A percentile compares a stretch with the other conserved stretches of the same genome.
These are phyloP conservation scores for Olivierus martensii DNA, from an alignment of 1,140 invertebrate species.

Conservation along the genomic window DNA sequence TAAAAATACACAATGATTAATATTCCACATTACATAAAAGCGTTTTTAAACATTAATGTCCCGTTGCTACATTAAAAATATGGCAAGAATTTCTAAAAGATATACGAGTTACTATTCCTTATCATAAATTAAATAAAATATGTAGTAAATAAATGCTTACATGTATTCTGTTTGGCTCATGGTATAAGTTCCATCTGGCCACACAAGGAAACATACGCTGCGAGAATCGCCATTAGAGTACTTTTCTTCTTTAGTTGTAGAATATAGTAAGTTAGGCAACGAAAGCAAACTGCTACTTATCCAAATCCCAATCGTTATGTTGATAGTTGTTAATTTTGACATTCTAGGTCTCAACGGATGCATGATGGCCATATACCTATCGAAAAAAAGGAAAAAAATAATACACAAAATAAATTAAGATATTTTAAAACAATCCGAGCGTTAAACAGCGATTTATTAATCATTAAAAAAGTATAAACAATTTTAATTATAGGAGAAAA, in stretches of 20 bases:
- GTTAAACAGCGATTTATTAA: no score
- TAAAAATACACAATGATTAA: no score
- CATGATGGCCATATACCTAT: constrained; percentile 69
- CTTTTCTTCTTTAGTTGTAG: constrained; percentile 46
- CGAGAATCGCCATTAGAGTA: constrained; percentile 45
- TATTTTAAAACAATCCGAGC: no score
- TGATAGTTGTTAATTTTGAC: constrained; percentile 58
- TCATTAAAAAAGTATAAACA: no score
- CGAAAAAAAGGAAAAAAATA: neutral
- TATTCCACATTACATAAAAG: no score
- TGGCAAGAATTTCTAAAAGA: no score
- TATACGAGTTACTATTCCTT: no score
- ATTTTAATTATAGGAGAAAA: no score
- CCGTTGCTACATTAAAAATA: no score
- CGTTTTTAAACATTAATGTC: no score
- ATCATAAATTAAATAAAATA: no score
- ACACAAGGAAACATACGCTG: constrained; percentile 46
- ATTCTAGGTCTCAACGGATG: constrained; percentile 67
- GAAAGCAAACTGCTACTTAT: constrained; percentile 54
- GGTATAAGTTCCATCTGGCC: constrained; percentile 52
- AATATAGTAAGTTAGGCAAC: constrained; percentile 68
- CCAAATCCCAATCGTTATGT: constrained; percentile 60
- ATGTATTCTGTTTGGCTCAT: constrained; percentile 56
- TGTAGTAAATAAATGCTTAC: constrained; percentile 41
- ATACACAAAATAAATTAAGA: no score